Base-by-base conservation (phyloP, 2,888 invertebrate genomes). In the Tachina grossa region DNA sequence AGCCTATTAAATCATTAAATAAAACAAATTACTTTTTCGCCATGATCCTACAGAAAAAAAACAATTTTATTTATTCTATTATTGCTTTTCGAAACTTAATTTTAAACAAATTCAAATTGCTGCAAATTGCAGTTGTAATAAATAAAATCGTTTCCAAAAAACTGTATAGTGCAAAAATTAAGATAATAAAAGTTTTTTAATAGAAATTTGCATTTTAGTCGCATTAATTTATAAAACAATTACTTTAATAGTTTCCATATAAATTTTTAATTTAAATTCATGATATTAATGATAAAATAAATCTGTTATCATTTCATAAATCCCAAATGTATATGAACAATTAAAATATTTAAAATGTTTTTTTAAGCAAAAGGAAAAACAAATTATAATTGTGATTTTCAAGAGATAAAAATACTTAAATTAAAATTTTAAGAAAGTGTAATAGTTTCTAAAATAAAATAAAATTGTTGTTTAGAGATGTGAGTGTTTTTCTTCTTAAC, bases 201-300 rank as follows among this genome's bases (percentile, higher is more conserved):
- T 31, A 6, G 2, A 31, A 74, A 76, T 57, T 57, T 80, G 11
- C 61, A 59, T 69, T 59, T 59, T n/a, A 41, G 10, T 49, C 31
- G 19, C 19, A 61, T 41, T 59, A 22, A 59, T 43, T 66, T 39
- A 41, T 69, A 51, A 6, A n/a, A n/a, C n/a, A 6, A 6, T 31
- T 31, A 31, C 51, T 75, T 41, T 59, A 8, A 31, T 43, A 57
- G 47, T 49, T 68, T 76, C 9, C 9, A n/a, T 45, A 65, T 55
- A 55, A 19, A 63, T 74, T 59, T 72, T 74, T 57, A 68, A 75
- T 81, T 61, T 53, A 53, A 41, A 68, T 74, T 68, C 66, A 78
- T 61, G 68, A 51, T 45, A 31, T 71, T 72, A 77, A 83, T 78
- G 68, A 78, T 57, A 57, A 47, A 74, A 63, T 68, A 45, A 78